Base-by-base conservation (phyloP, 2,113 vertebrate species). In the Stercorarius parasiticus region DNA sequence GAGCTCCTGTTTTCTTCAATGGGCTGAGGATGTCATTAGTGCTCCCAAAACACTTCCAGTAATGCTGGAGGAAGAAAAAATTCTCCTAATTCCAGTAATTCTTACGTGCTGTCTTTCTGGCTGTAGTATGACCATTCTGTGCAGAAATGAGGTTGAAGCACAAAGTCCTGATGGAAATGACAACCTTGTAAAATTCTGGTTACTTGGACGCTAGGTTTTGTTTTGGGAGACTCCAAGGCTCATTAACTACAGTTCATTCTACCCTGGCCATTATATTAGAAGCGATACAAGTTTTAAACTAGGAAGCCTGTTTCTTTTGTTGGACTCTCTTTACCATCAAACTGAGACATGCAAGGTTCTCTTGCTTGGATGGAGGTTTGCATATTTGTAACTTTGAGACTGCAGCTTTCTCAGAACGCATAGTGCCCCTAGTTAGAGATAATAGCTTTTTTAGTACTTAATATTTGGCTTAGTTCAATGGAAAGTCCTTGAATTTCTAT, bases 301-400 rank as follows among this genome's bases (percentile, higher is more conserved):
- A 78, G 69, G 59, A 86, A 90, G 34, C 34, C 58, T 49, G 14
- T 86, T 94, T 70, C 42, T 86, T 93, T 90, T 83, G 80, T 62
- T 83, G 71, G 47, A 58, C 23, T 70, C 27, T 58, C 53, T 95
- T 94, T 92, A 78, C 67, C 13, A 1, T 74, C 88, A 66, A 78
- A 83, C 59, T 47, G 90, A 95, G 82, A 83, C 59, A 83, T 0
- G 0, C 53, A 88, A 94, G 93, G 36, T 86, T 59, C 59, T 59
- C 59, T 73, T 59, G n/a, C 58, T 86, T 90, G 90, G 71, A 88
- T 90, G 90, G 90, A 95, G 82, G 79, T 96, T 88, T 88, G 76
- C 2, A 17, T 81, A 64, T 81, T 92, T 83, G 55, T 81, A 36
- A 58, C 18, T 58, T 73, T 70, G 67, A 67, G 71, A 78, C 72